A percentile compares a stretch with the other conserved stretches of the same genome.
phyloP scores from a whole-genome alignment of 2,113 vertebrate genomes.

The Phycodurus eques region DNA sequence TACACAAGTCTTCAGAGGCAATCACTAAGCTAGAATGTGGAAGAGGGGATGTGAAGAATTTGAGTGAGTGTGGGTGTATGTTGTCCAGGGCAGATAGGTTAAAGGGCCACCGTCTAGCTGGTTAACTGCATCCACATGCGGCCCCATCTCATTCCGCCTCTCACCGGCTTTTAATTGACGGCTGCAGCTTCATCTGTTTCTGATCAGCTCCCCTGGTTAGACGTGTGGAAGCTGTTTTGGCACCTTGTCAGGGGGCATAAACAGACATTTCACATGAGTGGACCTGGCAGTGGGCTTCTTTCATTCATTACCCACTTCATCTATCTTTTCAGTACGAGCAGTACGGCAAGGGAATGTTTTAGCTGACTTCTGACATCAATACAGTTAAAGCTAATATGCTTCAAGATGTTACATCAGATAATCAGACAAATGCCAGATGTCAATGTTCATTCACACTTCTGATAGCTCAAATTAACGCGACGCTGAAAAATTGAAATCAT shows the following conservation, averaged over 20 bases:
- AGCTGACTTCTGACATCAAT: background rate
- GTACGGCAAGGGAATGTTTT: background rate
- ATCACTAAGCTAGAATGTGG: conserved; percentile 24
- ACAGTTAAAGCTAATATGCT: background rate
- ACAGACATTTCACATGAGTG: conserved; percentile 42
- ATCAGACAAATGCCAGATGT: background rate
- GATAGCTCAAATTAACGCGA: too few relatives aligned
- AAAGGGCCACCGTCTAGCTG: conserved; percentile 20
- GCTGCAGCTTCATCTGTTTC: conserved; percentile 66
- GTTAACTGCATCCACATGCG: conserved; percentile 64
- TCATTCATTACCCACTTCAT: conserved; percentile 1
- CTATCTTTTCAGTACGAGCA: background rate
- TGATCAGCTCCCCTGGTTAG: conserved; percentile 58
- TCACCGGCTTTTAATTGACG: conserved; percentile 57
- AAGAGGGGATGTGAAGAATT: background rate
- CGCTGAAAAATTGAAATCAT: background rate
- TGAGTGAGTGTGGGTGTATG: background rate
- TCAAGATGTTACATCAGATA: background rate
- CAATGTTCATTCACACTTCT: background rate
- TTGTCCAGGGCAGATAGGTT: conserved; percentile 8
- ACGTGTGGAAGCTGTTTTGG: conserved; percentile 67
- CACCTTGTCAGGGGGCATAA: conserved; percentile 70
- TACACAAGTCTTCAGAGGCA: conserved; percentile 39
- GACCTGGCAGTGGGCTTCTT: conserved; percentile 43
- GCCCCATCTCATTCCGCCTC: conserved; percentile 35